phyloP scores from a whole-genome alignment of 1,140 invertebrate species.

The Halictus rubicundus region DNA sequence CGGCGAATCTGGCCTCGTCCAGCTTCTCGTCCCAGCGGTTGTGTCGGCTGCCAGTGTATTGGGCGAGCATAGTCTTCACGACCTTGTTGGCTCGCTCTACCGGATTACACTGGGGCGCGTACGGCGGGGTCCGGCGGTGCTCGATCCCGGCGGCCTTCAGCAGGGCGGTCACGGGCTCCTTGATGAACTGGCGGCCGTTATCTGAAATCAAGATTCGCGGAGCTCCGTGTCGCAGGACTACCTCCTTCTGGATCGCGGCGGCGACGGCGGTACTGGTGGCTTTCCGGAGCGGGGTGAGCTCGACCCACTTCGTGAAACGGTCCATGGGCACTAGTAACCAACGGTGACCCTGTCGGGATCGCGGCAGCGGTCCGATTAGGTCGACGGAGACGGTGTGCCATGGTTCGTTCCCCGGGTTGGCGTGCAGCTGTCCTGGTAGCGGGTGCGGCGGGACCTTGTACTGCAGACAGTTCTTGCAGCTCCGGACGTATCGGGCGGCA shows the following conservation, averaged over 20 bases:
- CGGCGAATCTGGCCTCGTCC: not conserved
- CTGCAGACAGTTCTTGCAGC: not conserved
- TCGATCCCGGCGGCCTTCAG: not conserved
- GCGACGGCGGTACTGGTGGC: not conserved
- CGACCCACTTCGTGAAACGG: not conserved
- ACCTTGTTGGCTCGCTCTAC: not conserved
- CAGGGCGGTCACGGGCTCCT: not conserved
- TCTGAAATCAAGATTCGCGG: not conserved
- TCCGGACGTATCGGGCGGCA: not conserved
- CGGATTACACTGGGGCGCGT: not conserved
- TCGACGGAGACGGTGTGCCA: not conserved
- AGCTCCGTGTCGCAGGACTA: not conserved
- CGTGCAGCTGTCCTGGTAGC: not conserved
- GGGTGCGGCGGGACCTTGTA: not conserved
- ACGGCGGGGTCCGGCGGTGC: not conserved
- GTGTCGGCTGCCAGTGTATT: not conserved
- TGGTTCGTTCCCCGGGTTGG: not conserved
- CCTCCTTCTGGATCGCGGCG: not conserved
- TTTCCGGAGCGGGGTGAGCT: not conserved
- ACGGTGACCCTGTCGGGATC: not conserved
- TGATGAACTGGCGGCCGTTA: not conserved
- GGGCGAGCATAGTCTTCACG: not conserved
- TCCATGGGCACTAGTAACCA: not conserved
- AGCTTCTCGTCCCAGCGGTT: not conserved
- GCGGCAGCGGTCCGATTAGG: not conserved